Conservation (phyloP, 2,888 invertebrate species). For the Cryptocephalus primarius region DNA sequence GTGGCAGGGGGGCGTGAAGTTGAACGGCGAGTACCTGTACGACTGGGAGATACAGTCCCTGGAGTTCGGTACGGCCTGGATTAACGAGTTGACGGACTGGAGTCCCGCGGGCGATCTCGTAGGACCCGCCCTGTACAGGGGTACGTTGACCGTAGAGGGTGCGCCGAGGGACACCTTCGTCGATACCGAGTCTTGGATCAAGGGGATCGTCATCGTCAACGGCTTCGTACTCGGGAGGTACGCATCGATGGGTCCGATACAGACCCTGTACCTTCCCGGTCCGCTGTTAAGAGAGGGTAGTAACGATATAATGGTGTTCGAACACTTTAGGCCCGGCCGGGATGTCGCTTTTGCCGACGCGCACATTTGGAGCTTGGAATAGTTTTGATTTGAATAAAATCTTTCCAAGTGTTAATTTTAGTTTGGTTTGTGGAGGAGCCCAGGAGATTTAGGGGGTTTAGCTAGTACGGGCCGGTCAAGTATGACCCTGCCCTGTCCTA, state of each 20-base stretch:
- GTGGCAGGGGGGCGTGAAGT: constrained; percentile 35
- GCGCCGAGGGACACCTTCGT: constrained; percentile 63
- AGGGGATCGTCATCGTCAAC: constrained; percentile 77
- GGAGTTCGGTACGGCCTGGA: constrained; percentile 41
- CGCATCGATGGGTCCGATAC: constrained; percentile 65
- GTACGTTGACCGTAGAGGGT: constrained; percentile 38
- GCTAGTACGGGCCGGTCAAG: too few relatives aligned
- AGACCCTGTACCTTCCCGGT: constrained; percentile 72
- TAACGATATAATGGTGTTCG: constrained; percentile 32
- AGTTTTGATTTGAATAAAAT: background rate
- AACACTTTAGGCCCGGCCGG: constrained; percentile 25
- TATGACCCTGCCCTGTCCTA: too few relatives aligned
- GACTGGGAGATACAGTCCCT: constrained; percentile 40
- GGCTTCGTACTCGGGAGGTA: constrained; percentile 79
- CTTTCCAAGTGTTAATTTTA: too few relatives aligned
- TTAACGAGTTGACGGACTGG: constrained; percentile 26
- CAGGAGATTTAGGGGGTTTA: too few relatives aligned
- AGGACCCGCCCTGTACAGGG: constrained; percentile 49
- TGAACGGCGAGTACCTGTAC: constrained; percentile 33
- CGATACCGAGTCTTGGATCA: constrained; percentile 69
- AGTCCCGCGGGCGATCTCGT: constrained; percentile 52
- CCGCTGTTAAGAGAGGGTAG: constrained; percentile 50
- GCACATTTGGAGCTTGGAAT: constrained; percentile 17
- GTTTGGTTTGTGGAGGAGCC: too few relatives aligned
- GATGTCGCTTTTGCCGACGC: constrained; percentile 21